Base-by-base conservation (phyloP, 53 echinoderm and acorn worm genomes). In the Mesocentrotus franciscanus region DNA sequence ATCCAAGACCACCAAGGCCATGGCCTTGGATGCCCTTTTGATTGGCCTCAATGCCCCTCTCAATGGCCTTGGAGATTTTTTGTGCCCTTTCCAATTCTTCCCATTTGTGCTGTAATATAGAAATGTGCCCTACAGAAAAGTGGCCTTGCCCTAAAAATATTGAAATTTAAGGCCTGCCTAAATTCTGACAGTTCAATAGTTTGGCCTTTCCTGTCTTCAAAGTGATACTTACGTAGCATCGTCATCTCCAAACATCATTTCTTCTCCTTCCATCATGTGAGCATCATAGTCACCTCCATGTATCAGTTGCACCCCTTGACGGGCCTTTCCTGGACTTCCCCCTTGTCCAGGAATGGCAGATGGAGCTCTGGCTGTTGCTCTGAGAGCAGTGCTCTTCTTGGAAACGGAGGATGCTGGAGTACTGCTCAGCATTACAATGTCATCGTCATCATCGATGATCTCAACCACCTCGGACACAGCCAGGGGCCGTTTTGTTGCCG, bases 181-280 rank as follows among this genome's bases (percentile, higher is more conserved):
- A 62, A 62, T 68, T 5, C 20, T 68, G 5, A 68, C 20, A 26
- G 68, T 7, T 68, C 68, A 26, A 68, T 24, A 8, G 22, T 24
- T 4, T 68, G 49, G 49, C 74, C 74, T 74, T 32, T 30, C 10
- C 32, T 74, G 9, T 32, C 26, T 30, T 10, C 30, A 74, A 74
- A 27, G 14, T 20, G 5, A 62, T 36, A 83, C 94, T 94, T 29
- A 94, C 94, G 94, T 94, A 22, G 94, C 94, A 61, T 94, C 94
- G 39, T 94, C 94, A 83, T 94, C 94, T 22, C 18, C 64, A 62
- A 83, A 83, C 83, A 74, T 93, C 42, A 93, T 55, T 49, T 94
- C 94, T 61, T 83, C 94, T 61, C 94, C 94, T 29, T 94, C 94
- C 94, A 83, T 83, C 34, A 60, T 33, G 26, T 36, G 56, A 36